Evolutionary conservation across 2,888 invertebrate genomes (phyloP), one percentile per base, ranked within the genome.

Genomic region (Conchocele bisecta): DNA sequence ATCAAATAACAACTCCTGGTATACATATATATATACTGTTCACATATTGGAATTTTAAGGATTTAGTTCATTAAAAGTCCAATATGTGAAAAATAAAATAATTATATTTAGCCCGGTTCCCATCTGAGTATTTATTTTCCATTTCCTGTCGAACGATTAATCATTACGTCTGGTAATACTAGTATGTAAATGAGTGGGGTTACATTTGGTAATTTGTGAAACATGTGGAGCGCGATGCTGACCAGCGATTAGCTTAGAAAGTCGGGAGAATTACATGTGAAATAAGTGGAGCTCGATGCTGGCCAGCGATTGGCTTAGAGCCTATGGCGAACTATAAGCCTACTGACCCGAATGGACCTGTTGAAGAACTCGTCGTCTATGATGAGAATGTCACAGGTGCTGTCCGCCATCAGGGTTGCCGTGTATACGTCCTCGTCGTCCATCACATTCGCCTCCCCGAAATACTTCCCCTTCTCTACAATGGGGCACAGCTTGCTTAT

Each of bases 381-480:
- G 2, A 86, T 80, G 33, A 87, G 58, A 15, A 87, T 48, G 53
- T 85, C 81, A 11, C 78, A 72, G 1, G 48, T 59, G 44, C 82
- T 84, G 42, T 85, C 83, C 2, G 78, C 76, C 7, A 87, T 77
- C 15, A 87, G 75, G 13, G 82, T 69, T 0, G 84, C 86, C n/a
- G 81, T 84, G 29, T 83, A 65, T 1, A 66, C 31, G 44, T 67
- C 72, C 31, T 82, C 80, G 5, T 82, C 79, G 33, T 75, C 82
- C 11, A 87, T 64, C 13, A 87, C 48, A 6, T 83, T 84, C 0
- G 81, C 75, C 59, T 87, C 87, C 6, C 84, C 84, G 70, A 87
- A 85, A 53, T 84, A 76, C 51, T 81, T 78, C 3, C 87, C 87
- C 31, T 77, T 78, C 28, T 79, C 86, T 86, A 67, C 3, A 70